Percentiles rank a stretch among this genome's conserved stretches.
Conservation (phyloP, 2,797 vertebrate species). For the Mus minutoides region DNA sequence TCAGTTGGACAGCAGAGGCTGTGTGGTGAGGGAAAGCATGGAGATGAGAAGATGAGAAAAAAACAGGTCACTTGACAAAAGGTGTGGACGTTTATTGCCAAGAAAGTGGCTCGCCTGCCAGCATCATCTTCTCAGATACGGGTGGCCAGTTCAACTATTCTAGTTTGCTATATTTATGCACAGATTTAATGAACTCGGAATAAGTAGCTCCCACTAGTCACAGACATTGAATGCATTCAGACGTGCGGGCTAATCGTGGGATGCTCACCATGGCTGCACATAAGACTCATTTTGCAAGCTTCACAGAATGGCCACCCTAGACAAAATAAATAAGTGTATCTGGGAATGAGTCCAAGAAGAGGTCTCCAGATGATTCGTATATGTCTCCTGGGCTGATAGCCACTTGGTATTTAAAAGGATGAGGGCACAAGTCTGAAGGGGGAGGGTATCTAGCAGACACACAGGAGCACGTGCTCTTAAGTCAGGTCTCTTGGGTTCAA, state of each 20-base stretch:
- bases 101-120: not conserved
- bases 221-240: not conserved
- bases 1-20: not conserved
- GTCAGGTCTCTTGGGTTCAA: slow-evolving; percentile 45
- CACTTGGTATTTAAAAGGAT: not conserved
- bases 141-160: not conserved
- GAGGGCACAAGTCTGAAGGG: not conserved
- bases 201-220: not conserved
- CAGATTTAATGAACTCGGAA: not conserved
- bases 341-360: slow-evolving; percentile 37
- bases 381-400: not conserved
- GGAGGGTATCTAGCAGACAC: not conserved
- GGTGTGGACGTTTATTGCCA: not conserved
- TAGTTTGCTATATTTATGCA: not conserved
- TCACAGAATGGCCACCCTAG: slow-evolving; percentile 7
- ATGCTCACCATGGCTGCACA: not conserved
- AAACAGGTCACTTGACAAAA: not conserved
- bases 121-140: not conserved
- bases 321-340: slow-evolving; percentile 2
- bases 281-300: not conserved
- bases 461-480: not conserved
- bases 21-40: not conserved
- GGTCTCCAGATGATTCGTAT: slow-evolving; percentile 24
- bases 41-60: not conserved
- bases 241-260: not conserved